A percentile compares a stretch with the other conserved stretches of the same genome.
phyloP scores from a whole-genome alignment of 2,888 invertebrate genomes.

The Monopis laevigella region DNA sequence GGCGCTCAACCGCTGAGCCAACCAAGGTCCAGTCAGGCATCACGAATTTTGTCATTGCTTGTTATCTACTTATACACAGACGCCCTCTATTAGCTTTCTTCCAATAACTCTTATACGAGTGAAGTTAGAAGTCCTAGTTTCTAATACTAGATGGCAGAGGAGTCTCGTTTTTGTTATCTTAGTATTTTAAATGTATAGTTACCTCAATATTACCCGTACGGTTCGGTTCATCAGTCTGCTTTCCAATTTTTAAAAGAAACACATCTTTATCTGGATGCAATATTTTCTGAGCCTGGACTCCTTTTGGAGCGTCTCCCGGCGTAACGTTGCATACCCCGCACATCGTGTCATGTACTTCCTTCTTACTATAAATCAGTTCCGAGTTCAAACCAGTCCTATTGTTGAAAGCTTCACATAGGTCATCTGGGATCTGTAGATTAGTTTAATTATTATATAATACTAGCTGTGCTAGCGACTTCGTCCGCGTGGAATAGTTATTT shows the following conservation, averaged over 20 bases:
- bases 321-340: slow-evolving; percentile 55
- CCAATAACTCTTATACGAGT: no score
- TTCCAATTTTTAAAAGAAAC: slow-evolving; percentile 77
- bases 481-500: no score
- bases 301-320: slow-evolving; percentile 57
- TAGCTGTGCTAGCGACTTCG: no score
- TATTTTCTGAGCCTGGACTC: slow-evolving; percentile 65
- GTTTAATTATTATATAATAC: not conserved
- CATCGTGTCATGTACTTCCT: slow-evolving; percentile 31
- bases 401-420: slow-evolving; percentile 47
- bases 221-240: slow-evolving; percentile 69
- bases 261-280: slow-evolving; percentile 76
- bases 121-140: no score
- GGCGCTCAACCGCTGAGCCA: no score
- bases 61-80: no score
- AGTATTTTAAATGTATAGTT: no score
- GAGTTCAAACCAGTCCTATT: slow-evolving; percentile 44
- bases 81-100: no score
- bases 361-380: slow-evolving; percentile 39
- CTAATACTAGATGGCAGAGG: no score
- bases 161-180: no score
- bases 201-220: slow-evolving; percentile 74
- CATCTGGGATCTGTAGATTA: slow-evolving; percentile 43
- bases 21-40: no score
- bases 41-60: no score